A percentile compares a stretch with the other conserved stretches of the same genome.
phyloP scores from a whole-genome alignment of 2,797 vertebrate species.

The Mormyrus hasselquistii region DNA sequence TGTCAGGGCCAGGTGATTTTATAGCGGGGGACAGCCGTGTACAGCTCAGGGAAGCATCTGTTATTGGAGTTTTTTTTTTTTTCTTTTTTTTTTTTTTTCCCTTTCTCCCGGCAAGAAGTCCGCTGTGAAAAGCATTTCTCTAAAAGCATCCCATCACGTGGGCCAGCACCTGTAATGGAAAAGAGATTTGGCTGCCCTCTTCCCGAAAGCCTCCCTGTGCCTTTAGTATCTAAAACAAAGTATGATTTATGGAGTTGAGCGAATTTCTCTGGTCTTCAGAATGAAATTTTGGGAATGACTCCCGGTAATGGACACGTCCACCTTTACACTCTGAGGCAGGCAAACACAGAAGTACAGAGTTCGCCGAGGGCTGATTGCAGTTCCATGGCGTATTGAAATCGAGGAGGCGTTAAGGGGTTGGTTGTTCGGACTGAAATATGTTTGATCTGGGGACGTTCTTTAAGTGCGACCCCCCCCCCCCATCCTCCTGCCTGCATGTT shows the following conservation, averaged over 20 bases:
- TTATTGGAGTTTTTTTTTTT: neutral
- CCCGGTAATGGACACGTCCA: neutral
- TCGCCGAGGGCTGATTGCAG: neutral
- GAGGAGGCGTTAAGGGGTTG: too few relatives aligned
- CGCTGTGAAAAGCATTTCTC: neutral
- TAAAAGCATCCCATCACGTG: neutral
- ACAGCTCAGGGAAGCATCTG: neutral
- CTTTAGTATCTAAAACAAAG: neutral
- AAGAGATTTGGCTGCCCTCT: conserved; percentile 3
- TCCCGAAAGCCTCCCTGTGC: neutral
- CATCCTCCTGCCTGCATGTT: neutral
- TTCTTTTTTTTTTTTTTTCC: neutral
- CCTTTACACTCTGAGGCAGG: neutral
- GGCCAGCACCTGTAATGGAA: conserved; percentile 10
- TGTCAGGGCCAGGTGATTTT: neutral
- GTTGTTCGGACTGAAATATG: neutral
- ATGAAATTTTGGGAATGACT: neutral
- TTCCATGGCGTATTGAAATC: too few relatives aligned
- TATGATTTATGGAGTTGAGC: neutral
- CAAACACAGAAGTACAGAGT: neutral
- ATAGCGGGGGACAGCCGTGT: neutral
- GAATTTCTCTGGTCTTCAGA: neutral
- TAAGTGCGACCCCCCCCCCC: neutral
- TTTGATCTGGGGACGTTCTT: neutral
- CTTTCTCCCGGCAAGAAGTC: neutral